Base-by-base conservation (phyloP, 2,888 invertebrate species). In the Antheraea yamamai region DNA sequence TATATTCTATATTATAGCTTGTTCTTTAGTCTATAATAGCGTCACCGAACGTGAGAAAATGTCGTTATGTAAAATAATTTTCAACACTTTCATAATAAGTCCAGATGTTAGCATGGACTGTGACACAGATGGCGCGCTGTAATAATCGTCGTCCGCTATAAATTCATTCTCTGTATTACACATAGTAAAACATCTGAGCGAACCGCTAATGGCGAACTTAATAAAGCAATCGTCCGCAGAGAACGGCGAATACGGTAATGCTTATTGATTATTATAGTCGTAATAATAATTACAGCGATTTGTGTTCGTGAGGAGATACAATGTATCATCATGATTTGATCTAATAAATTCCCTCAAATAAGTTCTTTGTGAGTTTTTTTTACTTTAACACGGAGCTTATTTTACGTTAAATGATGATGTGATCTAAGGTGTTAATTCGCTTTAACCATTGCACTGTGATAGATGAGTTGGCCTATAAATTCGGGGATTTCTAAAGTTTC, bases 201-300 rank as follows among this genome's bases (percentile, higher is more conserved):
- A 76, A 82, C 82, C 77, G 79, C 81, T 79, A 83, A 86, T 81
- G 78, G 81, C 76, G 74, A 77, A 79, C 80, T 85, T 84, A 85
- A 88, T 89, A 87, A 87, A 87, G 88, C 84, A 83, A 87, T 89
- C 87, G 84, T 85, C 82, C 77, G 70, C 80, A 39, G 30, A 30
- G 30, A 30, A 30, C 30, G 76, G 77, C 81, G 79, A 76, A 76
- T 75, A 79, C 85, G 84, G 87, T 87, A 84, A 86, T 79, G 78
- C 78, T 74, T 87, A 87, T 83, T 84, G 82, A 88, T 82, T 83
- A 86, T 84, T 83, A 85, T 81, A 79, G 81, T 79, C 51, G 82
- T 80, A 83, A 85, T 87, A 83, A 82, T 82, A 78, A 81, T 81
- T 81, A 81, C 80, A 79, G 81, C 78, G 72, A 80, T 76, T 80